Base-by-base conservation (phyloP, 2,888 invertebrate genomes). In the Cheilosia urbana region DNA sequence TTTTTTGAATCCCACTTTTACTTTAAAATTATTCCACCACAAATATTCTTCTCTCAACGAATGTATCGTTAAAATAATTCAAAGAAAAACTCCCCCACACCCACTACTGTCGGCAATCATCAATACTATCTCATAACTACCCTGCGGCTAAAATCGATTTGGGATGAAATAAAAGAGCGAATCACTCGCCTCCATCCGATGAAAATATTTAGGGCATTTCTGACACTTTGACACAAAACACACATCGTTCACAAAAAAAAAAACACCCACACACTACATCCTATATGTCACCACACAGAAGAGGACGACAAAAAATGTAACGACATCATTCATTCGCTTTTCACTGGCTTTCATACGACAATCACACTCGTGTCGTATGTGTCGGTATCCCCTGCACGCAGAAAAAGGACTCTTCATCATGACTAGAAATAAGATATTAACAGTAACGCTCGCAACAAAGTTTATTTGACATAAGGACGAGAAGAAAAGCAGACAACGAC, bases 171-270 rank as follows among this genome's bases (percentile, higher is more conserved):
- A 45, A 51, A 58, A 62, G 13, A 73, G 40, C 47, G 53, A 66
- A 58, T 75, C 75, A 79, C 79, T 63, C 37, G 37, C 68, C 37
- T 30, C 58, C 53, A 71, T 71, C 45, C 63, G 76, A 72, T 65
- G 60, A 57, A 71, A 65, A 77, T 72, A 77, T 81, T 85, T 72
- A 73, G 81, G 76, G 76, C 76, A 72, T 45, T 73, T 73, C 37
- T 81, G 85, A 81, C 85, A 85, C 60, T 77, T 85, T 85, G 85
- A 85, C 85, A 85, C 66, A 85, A 81, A 85, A 81, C 85, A 85
- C 72, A 76, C 85, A 76, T 68, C 72, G n/a, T 47, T 71, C 34
- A 57, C 37, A 30, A 37, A 72, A 27, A 49, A 58, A 30, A 37
- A 72, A 27, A 49, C 53, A 42, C 49, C 45, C 75, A 73, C 63